Percentiles rank a stretch among this genome's conserved stretches.
These are phyloP conservation scores for Anaspis maculata DNA, from an alignment of 2,888 invertebrate species.

Conservation along the genomic window DNA sequence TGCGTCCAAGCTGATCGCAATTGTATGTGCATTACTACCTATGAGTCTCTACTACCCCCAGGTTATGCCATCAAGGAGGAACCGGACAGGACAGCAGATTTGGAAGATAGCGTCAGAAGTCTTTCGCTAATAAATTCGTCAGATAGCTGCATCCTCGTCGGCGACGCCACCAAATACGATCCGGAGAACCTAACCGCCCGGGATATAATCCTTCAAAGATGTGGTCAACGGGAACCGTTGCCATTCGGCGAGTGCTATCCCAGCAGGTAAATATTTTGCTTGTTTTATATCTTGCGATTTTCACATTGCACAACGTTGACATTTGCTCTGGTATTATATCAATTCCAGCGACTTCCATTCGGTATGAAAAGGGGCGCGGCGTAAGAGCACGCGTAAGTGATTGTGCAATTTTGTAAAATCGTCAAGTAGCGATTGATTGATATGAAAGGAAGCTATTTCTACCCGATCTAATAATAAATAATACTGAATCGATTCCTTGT, in stretches of 20 bases:
- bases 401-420: too few species aligned
- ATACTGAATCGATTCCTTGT: too few species aligned
- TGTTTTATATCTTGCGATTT: too few species aligned
- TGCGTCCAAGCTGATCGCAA: slow-evolving; percentile 11
- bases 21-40: slow-evolving; percentile 28
- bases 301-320: too few species aligned
- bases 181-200: slow-evolving; percentile 39
- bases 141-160: not conserved
- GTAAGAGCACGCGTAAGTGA: too few species aligned
- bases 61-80: slow-evolving; percentile 31
- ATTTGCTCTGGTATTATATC: too few species aligned
- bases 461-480: too few species aligned
- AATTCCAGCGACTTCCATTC: too few species aligned
- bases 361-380: too few species aligned
- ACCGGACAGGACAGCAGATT: too few species aligned
- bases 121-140: slow-evolving; percentile 21
- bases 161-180: slow-evolving; percentile 2
- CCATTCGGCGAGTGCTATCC: slow-evolving; percentile 61
- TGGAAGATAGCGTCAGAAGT: slow-evolving; percentile 24
- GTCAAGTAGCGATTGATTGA: too few species aligned
- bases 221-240: slow-evolving; percentile 55
- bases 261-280: slow-evolving; percentile 54
- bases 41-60: slow-evolving; percentile 27
- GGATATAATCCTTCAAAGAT: slow-evolving; percentile 53
- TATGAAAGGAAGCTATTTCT: too few species aligned